Percentiles rank a stretch among this genome's conserved stretches.
Evolutionary conservation across 2,797 vertebrate genomes (phyloP).

Genomic region (Enteromius treurensis): DNA sequence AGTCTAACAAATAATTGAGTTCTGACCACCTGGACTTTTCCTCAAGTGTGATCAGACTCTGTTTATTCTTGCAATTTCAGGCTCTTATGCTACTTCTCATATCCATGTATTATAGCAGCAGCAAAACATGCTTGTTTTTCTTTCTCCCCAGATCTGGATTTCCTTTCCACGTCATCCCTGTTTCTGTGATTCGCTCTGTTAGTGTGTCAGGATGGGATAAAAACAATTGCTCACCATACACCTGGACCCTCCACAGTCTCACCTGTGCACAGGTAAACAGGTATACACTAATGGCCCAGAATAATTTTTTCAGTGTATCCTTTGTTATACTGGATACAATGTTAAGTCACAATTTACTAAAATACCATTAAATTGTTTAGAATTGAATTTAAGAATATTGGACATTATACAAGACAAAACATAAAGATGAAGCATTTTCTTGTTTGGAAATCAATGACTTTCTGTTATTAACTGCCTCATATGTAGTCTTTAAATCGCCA

Average conservation of each 20-base stretch:
- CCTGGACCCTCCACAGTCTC: slow-evolving; percentile 41
- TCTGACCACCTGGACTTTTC: not conserved
- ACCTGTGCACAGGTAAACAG: slow-evolving; percentile 48
- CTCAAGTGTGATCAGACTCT: not conserved
- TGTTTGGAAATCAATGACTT: not conserved
- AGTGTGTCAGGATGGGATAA: slow-evolving; percentile 57
- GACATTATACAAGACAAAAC: not conserved
- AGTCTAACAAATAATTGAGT: not conserved
- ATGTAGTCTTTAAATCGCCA: slow-evolving; percentile 1
- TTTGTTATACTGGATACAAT: not conserved
- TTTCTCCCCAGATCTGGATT: not conserved
- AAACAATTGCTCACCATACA: slow-evolving; percentile 33
- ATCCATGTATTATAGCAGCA: not conserved
- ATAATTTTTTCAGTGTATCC: not conserved
- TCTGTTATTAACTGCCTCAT: not conserved
- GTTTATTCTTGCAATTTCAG: slow-evolving; percentile 18
- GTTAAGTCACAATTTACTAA: not conserved
- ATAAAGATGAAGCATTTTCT: not conserved
- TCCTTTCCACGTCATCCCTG: not conserved
- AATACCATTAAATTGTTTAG: not conserved
- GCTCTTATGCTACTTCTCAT: not conserved
- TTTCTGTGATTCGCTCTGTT: slow-evolving; percentile 17
- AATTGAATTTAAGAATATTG: not conserved
- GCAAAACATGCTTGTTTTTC: slow-evolving; percentile 5
- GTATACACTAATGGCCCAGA: not conserved